Conservation (phyloP, 1,140 invertebrate genomes). For the Eupristina koningsbergeri region DNA sequence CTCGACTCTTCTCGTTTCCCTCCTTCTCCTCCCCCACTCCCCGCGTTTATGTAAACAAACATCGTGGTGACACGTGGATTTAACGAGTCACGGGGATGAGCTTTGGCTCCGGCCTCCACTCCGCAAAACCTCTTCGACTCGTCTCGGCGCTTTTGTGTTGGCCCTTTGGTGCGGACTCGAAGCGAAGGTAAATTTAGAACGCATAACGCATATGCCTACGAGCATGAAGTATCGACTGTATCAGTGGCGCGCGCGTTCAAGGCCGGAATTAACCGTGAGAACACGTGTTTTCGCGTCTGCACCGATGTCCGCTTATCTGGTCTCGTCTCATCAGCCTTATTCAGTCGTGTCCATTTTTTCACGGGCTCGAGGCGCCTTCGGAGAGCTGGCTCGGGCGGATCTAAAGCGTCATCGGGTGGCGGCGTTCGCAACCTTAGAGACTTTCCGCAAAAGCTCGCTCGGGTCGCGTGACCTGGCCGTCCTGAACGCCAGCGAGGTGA, state of each 20-base stretch:
- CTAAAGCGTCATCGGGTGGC: background rate
- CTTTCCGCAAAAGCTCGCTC: too few relatives aligned
- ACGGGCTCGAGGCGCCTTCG: background rate
- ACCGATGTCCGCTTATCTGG: too few relatives aligned
- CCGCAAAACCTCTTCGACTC: too few relatives aligned
- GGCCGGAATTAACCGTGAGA: background rate
- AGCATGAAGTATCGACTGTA: background rate
- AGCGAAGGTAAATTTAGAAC: too few relatives aligned
- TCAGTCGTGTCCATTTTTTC: background rate
- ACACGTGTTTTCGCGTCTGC: slow-evolving; percentile 11
- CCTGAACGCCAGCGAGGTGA: too few relatives aligned
- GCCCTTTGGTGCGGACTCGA: too few relatives aligned
- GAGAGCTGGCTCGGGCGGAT: background rate
- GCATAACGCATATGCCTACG: background rate
- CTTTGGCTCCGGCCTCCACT: too few relatives aligned
- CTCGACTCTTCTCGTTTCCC: background rate
- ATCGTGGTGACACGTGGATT: background rate
- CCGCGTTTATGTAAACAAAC: background rate
- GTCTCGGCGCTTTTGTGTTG: too few relatives aligned
- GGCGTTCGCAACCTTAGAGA: too few relatives aligned
- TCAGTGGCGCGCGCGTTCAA: slow-evolving; percentile 15
- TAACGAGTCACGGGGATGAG: background rate
- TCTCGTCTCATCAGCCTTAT: too few relatives aligned
- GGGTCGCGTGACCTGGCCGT: too few relatives aligned
- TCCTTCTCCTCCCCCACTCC: too few relatives aligned